These are phyloP conservation scores for Hypsopygia costalis DNA, from an alignment of 2,888 invertebrate genomes.

Conservation along the genomic window DNA sequence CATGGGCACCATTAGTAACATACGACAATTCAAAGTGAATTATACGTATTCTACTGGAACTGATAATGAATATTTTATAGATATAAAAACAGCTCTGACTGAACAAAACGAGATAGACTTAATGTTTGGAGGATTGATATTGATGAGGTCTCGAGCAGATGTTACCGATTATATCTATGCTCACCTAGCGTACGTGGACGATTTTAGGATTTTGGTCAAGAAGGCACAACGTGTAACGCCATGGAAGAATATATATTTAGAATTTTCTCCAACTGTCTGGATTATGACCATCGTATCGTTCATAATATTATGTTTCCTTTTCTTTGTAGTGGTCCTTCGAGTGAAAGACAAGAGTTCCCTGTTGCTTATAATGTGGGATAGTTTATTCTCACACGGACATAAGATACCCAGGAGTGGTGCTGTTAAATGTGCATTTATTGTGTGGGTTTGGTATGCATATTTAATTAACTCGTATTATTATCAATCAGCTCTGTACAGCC, in stretches of 20 bases:
- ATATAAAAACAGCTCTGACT: constrained; percentile 27
- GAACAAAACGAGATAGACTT: constrained; percentile 28
- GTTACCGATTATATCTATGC: constrained; percentile 34
- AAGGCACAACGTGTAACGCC: constrained; percentile 25
- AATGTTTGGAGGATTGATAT: constrained; percentile 29
- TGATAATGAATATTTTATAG: constrained; percentile 28
- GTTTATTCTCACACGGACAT: constrained; percentile 32
- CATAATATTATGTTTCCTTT: constrained; percentile 22
- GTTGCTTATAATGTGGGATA: constrained; percentile 32
- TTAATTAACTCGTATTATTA: constrained; percentile 40
- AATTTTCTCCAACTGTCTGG: constrained; percentile 38
- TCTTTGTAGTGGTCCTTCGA: constrained; percentile 23
- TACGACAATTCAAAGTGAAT: constrained; percentile 39
- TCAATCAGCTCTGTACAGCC: constrained; percentile 38
- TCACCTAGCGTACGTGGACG: constrained; percentile 37
- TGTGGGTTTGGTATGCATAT: constrained; percentile 43
- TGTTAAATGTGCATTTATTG: constrained; percentile 26
- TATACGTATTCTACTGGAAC: constrained; percentile 29
- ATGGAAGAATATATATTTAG: constrained; percentile 40
- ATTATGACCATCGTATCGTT: constrained; percentile 26
- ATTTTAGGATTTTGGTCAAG: constrained; percentile 37
- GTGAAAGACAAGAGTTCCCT: constrained; percentile 28
- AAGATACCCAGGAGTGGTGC: constrained; percentile 20
- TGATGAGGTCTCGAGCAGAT: constrained; percentile 23
- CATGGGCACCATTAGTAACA: constrained; percentile 34